Evolutionary conservation across 2,888 invertebrate species (phyloP), one percentile per base, ranked within the genome.

Genomic region (Hoplodrina blanda): DNA sequence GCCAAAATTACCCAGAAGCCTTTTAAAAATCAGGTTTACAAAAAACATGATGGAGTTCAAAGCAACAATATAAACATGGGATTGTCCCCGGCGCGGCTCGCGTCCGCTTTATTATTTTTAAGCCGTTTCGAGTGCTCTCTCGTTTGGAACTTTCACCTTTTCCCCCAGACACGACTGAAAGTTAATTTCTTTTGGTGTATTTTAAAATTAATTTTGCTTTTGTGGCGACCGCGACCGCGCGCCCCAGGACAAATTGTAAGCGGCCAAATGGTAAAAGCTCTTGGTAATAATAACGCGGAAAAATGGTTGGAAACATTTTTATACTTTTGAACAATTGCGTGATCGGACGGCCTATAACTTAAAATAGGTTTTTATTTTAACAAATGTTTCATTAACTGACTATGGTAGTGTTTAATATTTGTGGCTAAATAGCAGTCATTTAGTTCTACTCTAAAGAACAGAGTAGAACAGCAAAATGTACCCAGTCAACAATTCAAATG

Each of bases 161-260:
- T 86, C 89, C 90, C 89, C 87, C 87, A 87, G 89, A 89, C 90
- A 87, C 88, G 89, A 85, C 87, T 87, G 89, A 90, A 95, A 95
- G 95, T 95, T 95, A 95, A 96, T 95, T 95, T 96, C 95, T 95
- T 95, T 95, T 92, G 92, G 94, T 95, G 94, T 95, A 94, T 95
- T 95, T 95, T 95, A 92, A 95, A 95, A 94, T 95, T 95, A 95
- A 95, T 95, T 95, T 95, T 90, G 92, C 94, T 95, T 92, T 95
- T 95, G 94, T 93, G 89, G 91, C 91, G 91, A 92, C 91, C 91
- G 90, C 89, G 90, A 92, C 92, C 91, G 90, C 89, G 88, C 89
- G 93, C 92, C 95, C 85, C 90, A 82, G 94, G 93, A 91, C 89
- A 91, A 93, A 93, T 93, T 91, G 91, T 92, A 89, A 91, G 90